Percentiles rank a stretch among this genome's conserved stretches.
phyloP scores from a whole-genome alignment of 1,140 invertebrate genomes.

The Heliconius hewitsoni region DNA sequence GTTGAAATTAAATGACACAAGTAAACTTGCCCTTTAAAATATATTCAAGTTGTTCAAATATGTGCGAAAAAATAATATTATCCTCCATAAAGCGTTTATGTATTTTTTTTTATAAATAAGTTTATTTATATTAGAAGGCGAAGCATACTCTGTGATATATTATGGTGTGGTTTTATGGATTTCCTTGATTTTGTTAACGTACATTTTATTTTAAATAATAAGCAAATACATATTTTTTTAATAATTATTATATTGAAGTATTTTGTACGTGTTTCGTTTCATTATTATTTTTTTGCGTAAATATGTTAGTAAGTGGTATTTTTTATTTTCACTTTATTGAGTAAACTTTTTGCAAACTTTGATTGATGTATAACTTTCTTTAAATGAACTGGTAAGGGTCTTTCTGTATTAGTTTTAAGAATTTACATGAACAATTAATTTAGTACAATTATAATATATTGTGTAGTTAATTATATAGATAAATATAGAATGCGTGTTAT shows the following conservation, averaged over 20 bases:
- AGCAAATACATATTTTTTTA: neutral
- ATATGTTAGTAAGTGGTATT: neutral
- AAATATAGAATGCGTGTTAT: neutral
- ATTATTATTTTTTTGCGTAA: neutral
- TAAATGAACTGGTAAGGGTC: neutral
- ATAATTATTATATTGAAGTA: neutral
- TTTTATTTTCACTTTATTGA: neutral
- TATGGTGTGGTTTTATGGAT: slow-evolving; percentile 16
- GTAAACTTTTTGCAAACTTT: neutral
- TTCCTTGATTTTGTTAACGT: neutral
- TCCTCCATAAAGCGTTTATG: neutral
- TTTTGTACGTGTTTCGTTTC: neutral
- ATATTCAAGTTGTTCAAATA: neutral
- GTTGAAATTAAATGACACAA: too few species aligned
- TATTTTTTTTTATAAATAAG: neutral
- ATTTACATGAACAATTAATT: neutral
- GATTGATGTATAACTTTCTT: neutral
- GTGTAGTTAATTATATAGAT: neutral
- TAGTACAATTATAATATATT: neutral
- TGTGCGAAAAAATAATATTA: neutral
- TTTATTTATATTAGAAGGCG: slow-evolving; percentile 19
- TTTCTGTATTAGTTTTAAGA: slow-evolving; percentile 2
- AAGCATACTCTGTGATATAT: slow-evolving; percentile 43
- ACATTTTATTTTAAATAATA: neutral
- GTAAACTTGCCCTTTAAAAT: too few species aligned